phyloP scores from a whole-genome alignment of 1,140 invertebrate species.

The Bombus huntii region DNA sequence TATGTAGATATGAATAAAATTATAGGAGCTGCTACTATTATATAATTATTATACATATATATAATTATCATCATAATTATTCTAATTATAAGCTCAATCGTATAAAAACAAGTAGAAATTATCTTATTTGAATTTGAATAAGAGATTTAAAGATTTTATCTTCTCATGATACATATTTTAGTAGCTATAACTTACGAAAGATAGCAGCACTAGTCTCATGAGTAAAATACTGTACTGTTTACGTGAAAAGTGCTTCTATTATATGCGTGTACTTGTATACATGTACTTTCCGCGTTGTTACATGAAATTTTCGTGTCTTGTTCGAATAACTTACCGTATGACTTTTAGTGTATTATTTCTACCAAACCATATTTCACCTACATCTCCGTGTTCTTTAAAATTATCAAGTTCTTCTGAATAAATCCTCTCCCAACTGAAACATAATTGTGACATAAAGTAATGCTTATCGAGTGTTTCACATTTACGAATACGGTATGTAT shows the following conservation, averaged over 20 bases:
- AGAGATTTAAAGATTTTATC: not conserved
- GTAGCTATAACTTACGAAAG: not conserved
- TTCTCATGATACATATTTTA: not conserved
- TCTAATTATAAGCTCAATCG: no score
- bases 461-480: constrained; percentile 42
- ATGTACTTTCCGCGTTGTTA: not conserved
- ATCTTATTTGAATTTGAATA: not conserved
- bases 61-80: no score
- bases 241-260: constrained; percentile 26
- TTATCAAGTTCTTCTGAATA: constrained; percentile 92
- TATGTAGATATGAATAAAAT: no score
- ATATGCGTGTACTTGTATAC: not conserved
- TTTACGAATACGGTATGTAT: constrained; percentile 45
- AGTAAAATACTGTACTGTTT: not conserved
- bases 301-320: not conserved
- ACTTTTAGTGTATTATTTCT: constrained; percentile 90
- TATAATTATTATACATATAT: no score
- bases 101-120: not conserved
- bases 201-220: constrained; percentile 7
- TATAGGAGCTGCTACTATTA: no score
- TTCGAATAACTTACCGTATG: constrained; percentile 83
- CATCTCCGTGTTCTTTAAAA: constrained; percentile 92
- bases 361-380: constrained; percentile 97
- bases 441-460: constrained; percentile 49
- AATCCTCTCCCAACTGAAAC: constrained; percentile 90